A percentile compares a stretch with the other conserved stretches of the same genome.
Conservation (phyloP, 2,113 vertebrate species). For the Sclerurus mexicanus region DNA sequence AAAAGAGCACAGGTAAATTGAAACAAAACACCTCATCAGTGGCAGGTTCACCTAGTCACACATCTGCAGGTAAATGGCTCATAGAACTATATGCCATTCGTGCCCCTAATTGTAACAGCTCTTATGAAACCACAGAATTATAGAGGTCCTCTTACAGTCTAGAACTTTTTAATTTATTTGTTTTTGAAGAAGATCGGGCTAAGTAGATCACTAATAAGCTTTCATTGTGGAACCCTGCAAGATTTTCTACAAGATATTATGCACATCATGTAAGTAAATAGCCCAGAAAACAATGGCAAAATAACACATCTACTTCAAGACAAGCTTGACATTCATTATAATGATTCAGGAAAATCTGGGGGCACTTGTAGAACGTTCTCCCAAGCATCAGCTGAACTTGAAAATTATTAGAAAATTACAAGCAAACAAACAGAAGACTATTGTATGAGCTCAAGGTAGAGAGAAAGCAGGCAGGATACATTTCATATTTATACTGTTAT, state of each 20-base stretch:
- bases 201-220: background rate
- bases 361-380: background rate
- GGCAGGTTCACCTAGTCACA: background rate
- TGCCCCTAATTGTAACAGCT: background rate
- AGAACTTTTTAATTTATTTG: background rate
- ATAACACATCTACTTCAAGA: background rate
- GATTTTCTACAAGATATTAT: background rate
- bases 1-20: background rate
- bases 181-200: background rate
- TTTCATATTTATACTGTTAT: background rate
- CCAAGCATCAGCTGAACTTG: background rate
- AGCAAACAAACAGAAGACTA: background rate
- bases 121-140: background rate
- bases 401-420: background rate
- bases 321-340: background rate
- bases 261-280: background rate
- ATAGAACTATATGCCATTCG: fast-evolving
- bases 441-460: background rate
- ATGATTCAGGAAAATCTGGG: background rate
- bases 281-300: background rate
- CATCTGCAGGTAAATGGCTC: background rate
- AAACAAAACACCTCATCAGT: background rate
- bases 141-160: background rate
- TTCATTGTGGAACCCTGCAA: background rate
- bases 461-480: background rate